Percentiles rank a stretch among this genome's conserved stretches.
Conservation (phyloP, 2,888 invertebrate genomes). For the Caenorhabditis drosophilae region DNA sequence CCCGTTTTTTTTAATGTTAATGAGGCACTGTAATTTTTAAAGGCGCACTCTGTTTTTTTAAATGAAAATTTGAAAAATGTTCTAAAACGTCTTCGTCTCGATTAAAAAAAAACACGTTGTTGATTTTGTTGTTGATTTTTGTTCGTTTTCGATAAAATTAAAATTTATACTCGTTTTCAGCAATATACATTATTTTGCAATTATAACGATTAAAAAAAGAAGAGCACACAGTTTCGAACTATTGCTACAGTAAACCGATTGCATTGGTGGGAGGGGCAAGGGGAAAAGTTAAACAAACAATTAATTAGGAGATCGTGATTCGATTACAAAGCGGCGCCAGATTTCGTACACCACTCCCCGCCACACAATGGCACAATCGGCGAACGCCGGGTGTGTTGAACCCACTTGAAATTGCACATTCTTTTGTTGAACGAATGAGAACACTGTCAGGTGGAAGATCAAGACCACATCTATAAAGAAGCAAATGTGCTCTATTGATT, state of each 20-base stretch:
- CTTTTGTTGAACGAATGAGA: slow-evolving; percentile 61
- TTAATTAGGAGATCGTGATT: slow-evolving; percentile 36
- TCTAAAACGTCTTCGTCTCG: too few relatives aligned
- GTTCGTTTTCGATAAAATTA: neutral
- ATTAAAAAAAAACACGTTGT: too few relatives aligned
- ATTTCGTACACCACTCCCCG: slow-evolving; percentile 36
- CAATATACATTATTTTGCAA: neutral
- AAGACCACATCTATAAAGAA: slow-evolving; percentile 57
- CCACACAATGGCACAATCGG: slow-evolving; percentile 59
- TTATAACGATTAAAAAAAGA: neutral
- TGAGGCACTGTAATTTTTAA: too few relatives aligned
- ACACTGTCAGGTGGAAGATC: slow-evolving; percentile 62
- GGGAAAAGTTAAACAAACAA: too few relatives aligned
- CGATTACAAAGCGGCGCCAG: slow-evolving; percentile 37
- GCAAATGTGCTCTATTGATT: neutral
- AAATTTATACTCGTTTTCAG: neutral
- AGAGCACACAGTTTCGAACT: neutral
- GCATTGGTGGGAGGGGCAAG: too few relatives aligned
- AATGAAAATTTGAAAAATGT: too few relatives aligned
- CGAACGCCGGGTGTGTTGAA: slow-evolving; percentile 60
- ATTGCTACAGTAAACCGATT: neutral
- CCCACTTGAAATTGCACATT: slow-evolving; percentile 61
- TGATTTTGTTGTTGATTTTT: slow-evolving; percentile 7
- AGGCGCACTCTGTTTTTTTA: too few relatives aligned
- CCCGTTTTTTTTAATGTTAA: slow-evolving; percentile 10